These are phyloP conservation scores for Ricordea florida DNA, from an alignment of 92 coral and sea anemone species.

Conservation along the genomic window DNA sequence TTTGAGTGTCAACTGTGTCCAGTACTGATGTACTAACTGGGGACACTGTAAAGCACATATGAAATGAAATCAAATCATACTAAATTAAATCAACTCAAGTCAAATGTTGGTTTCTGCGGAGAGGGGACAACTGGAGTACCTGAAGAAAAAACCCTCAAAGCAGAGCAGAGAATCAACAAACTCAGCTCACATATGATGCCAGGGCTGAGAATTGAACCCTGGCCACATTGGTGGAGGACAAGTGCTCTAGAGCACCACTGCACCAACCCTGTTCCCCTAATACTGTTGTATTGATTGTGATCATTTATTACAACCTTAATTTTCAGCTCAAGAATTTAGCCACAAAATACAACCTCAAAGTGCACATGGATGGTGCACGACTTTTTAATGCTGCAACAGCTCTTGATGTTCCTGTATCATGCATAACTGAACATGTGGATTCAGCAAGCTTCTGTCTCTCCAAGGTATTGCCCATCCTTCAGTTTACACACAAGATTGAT, in stretches of 20 bases:
- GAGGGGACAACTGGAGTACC: too few species aligned
- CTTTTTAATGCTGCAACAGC: slow-evolving; percentile 81
- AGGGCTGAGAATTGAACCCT: neutral
- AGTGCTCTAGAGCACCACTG: too few species aligned
- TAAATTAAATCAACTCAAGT: too few species aligned
- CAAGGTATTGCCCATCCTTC: slow-evolving; percentile 62
- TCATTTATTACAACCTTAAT: neutral
- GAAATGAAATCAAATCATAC: too few species aligned
- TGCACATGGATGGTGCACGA: slow-evolving; percentile 92
- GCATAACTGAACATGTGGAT: slow-evolving; percentile 69
- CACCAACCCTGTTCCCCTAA: neutral
- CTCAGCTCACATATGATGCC: neutral
- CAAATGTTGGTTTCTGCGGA: too few species aligned
- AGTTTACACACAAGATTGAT: too few species aligned
- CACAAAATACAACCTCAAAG: slow-evolving; percentile 35
- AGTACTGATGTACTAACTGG: too few species aligned
- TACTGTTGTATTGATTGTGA: neutral
- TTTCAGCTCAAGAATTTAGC: slow-evolving; percentile 74
- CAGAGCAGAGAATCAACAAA: too few species aligned
- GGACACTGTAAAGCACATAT: too few species aligned
- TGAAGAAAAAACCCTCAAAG: too few species aligned
- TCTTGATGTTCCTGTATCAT: slow-evolving; percentile 64
- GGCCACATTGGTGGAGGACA: too few species aligned
- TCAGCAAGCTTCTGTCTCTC: slow-evolving; percentile 85
- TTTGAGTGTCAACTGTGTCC: too few species aligned